Base-by-base conservation (phyloP, 2,888 invertebrate species). In the Torymus tubicola region DNA sequence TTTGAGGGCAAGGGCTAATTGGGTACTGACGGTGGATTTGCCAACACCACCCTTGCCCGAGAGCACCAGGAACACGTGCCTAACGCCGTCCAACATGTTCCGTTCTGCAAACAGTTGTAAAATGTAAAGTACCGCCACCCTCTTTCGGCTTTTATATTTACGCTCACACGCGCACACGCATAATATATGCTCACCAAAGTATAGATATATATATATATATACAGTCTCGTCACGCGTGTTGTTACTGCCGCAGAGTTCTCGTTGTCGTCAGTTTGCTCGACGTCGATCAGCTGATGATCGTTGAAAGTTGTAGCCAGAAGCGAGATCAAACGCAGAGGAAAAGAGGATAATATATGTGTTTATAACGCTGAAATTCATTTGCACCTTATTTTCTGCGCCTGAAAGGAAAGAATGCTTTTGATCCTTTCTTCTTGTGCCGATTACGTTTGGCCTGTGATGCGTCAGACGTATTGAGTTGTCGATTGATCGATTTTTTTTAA, bases 11-110 rank as follows among this genome's bases (percentile, higher is more conserved):
- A 98, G 92, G 0, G 99, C 98, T 81, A 99, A 90, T 89, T 98
- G 98, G 1, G 97, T 96, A 89, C 98, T 97, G 13, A 99, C 95
- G 80, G 99, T 99, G 21, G 98, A 99, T 92, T 99, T 99, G 14
- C 99, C 99, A 42, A 99, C 99, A 60, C 99, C 99, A 31, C 99
- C 99, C 93, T 99, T 99, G 1, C 99, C 99, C 0, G 99, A 99
- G 71, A 99, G 92, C n/a, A 99, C 94, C 85, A 99, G 92, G 87
- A 99, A 94, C 61, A 97, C 93, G 89, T 96, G 95, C 91, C 96
- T 96, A 8, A 97, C 96, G 83, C 93, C 93, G 72, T 96, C 95
- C 85, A 96, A 91, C 96, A 96, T 96, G 84, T 80, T 86, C n/a
- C 8, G 16, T 57, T 52, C 24, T 58, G 4, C 13, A 18, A 67